Conservation (phyloP, 2,888 invertebrate genomes). For the Graphium colonna region DNA sequence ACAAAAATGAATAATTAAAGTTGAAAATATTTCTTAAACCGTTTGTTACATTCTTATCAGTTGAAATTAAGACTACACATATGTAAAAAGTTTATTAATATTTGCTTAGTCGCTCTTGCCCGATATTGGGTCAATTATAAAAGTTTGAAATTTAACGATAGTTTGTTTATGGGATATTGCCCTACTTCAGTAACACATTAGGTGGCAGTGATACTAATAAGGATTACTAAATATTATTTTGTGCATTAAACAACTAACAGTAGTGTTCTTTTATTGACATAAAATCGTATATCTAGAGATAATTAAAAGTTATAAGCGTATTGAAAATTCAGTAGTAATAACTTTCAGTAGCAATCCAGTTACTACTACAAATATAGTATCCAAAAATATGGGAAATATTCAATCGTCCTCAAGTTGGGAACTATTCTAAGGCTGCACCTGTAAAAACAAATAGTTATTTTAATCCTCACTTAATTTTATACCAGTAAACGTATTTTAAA, state of each 20-base stretch:
- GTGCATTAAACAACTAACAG: conserved; percentile 25
- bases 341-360: conserved; percentile 53
- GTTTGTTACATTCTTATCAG: too few species aligned
- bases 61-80: too few species aligned
- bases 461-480: too few species aligned
- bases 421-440: conserved; percentile 64
- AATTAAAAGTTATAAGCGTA: conserved; percentile 73
- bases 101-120: too few species aligned
- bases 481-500: too few species aligned
- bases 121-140: too few species aligned
- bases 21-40: too few species aligned
- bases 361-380: conserved; percentile 59
- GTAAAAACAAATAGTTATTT: conserved; percentile 31
- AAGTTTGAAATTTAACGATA: too few species aligned
- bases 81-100: too few species aligned
- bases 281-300: conserved; percentile 40
- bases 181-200: not conserved
- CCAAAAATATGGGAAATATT: conserved; percentile 67
- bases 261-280: conserved; percentile 28
- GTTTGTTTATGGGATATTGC: too few species aligned
- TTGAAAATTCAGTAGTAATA: conserved; percentile 50
- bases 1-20: too few species aligned
- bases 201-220: conserved; percentile 28
- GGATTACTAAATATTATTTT: conserved; percentile 21
- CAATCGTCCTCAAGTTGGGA: conserved; percentile 51